phyloP scores from a whole-genome alignment of 2,113 vertebrate genomes.

The Nasalis larvatus region DNA sequence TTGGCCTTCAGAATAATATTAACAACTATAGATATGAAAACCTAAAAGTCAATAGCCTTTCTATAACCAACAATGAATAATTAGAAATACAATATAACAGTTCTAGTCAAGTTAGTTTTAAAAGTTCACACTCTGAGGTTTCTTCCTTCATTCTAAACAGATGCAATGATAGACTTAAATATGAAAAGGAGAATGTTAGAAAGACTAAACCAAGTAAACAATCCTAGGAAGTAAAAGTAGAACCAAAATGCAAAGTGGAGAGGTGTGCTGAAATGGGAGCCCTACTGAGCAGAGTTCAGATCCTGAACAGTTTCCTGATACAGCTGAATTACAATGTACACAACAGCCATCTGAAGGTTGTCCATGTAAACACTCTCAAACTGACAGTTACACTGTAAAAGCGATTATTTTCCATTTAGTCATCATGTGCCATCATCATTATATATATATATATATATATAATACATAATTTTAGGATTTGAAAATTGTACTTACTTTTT shows the following conservation, averaged over 20 bases:
- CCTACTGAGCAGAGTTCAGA: background rate
- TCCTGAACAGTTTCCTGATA: background rate
- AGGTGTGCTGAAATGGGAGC: fast-evolving
- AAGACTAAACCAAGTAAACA: background rate
- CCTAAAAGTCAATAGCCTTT: background rate
- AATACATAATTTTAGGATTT: background rate
- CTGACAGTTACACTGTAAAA: background rate
- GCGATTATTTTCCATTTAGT: background rate
- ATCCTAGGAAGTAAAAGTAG: background rate
- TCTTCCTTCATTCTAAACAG: background rate
- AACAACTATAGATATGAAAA: background rate
- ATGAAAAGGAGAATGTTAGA: background rate
- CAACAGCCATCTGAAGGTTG: background rate
- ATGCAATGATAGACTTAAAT: background rate
- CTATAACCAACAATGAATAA: background rate
- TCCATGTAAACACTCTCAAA: background rate
- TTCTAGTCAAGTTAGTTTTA: background rate
- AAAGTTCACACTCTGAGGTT: background rate
- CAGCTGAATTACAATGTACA: background rate
- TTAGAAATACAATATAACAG: background rate
- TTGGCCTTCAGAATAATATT: background rate
- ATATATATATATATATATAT: too few species aligned
- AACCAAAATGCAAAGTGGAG: background rate
- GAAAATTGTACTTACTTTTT: slow-evolving; percentile 79
- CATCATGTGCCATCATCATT: background rate